Conservation (phyloP, 2,113 vertebrate species). For the Phaethon lepturus region DNA sequence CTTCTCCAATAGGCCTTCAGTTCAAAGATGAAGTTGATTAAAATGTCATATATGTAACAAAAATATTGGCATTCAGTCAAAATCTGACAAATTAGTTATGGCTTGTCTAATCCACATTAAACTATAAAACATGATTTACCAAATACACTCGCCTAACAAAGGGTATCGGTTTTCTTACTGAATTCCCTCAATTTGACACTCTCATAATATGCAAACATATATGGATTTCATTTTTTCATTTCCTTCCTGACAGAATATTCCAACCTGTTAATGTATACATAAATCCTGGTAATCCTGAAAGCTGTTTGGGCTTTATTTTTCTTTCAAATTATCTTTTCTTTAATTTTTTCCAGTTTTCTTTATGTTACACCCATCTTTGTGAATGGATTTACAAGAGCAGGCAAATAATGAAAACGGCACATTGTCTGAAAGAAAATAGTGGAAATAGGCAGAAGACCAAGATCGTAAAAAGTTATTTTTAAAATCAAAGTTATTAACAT, state of each 20-base stretch:
- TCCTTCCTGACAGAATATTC: background rate
- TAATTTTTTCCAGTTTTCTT: background rate
- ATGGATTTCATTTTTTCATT: conserved; percentile 37
- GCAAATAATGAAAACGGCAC: background rate
- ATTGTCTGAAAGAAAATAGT: background rate
- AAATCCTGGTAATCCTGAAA: conserved; percentile 36
- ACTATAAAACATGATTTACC: conserved; percentile 37
- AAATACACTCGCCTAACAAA: conserved; percentile 1
- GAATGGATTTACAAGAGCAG: background rate
- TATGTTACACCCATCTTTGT: background rate
- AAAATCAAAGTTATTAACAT: background rate
- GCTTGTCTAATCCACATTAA: conserved; percentile 44
- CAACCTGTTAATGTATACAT: background rate
- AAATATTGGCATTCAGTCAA: conserved; percentile 47
- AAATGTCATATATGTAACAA: conserved; percentile 8
- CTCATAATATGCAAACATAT: conserved; percentile 1
- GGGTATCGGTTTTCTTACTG: conserved; percentile 10
- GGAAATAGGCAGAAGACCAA: background rate
- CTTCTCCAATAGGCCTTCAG: background rate
- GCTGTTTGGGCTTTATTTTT: background rate
- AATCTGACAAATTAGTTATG: conserved; percentile 52
- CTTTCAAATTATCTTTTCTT: conserved; percentile 5
- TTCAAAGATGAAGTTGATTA: conserved; percentile 44
- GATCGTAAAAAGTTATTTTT: background rate
- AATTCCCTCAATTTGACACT: background rate